phyloP scores from a whole-genome alignment of 2,888 invertebrate species.

The Cyrtodaria siliqua region DNA sequence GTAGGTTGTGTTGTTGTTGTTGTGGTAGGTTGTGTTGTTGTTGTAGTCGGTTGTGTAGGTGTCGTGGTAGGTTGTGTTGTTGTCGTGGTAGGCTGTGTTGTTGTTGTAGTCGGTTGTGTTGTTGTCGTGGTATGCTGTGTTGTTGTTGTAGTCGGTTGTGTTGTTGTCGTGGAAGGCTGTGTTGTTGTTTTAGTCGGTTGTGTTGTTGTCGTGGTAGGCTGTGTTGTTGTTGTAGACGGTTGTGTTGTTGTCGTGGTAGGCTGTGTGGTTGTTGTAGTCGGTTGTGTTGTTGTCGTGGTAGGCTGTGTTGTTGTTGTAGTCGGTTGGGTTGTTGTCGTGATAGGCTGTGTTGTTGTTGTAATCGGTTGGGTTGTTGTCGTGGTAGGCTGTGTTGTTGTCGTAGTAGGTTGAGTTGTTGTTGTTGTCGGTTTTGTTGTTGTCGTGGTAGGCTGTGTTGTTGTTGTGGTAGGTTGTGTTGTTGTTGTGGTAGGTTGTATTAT shows the following conservation, averaged over 20 bases:
- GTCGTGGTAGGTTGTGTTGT: not conserved
- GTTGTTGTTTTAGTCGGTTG: not conserved
- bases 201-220: not conserved
- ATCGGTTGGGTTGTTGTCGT: conserved; percentile 1
- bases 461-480: not conserved
- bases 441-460: conserved; percentile 1
- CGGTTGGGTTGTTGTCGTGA: not conserved
- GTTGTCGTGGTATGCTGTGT: too few relatives aligned
- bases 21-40: not conserved
- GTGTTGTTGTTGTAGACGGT: too few relatives aligned
- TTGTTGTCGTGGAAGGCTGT: not conserved
- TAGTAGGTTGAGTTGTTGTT: not conserved
- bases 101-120: not conserved
- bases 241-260: too few relatives aligned
- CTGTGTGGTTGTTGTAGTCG: not conserved
- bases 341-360: too few relatives aligned
- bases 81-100: not conserved
- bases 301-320: not conserved
- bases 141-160: not conserved
- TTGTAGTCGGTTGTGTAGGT: too few relatives aligned
- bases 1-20: not conserved
- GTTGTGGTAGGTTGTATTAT: not conserved
- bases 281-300: not conserved
- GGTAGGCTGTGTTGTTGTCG: conserved; percentile 1
- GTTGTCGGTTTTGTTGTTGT: not conserved